phyloP scores from a whole-genome alignment of 2,113 vertebrate genomes.

The Mormyrus iriodes region DNA sequence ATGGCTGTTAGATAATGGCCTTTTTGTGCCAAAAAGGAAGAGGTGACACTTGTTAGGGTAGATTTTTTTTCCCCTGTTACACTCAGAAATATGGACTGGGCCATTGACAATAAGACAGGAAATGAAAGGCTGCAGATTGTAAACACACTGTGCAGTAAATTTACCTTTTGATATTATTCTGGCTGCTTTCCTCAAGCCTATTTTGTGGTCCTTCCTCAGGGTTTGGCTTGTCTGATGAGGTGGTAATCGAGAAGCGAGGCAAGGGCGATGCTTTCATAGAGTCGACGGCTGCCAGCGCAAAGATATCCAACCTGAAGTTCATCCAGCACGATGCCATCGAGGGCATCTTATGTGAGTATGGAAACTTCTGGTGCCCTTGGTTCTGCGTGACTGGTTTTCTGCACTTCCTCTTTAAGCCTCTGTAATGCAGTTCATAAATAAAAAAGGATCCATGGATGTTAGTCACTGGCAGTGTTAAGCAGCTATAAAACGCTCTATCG shows the following conservation, averaged over 20 bases:
- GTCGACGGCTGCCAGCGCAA: slow-evolving; percentile 69
- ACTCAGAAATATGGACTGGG: neutral
- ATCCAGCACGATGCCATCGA: slow-evolving; percentile 85
- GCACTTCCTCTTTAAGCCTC: neutral
- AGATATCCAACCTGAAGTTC: slow-evolving; percentile 81
- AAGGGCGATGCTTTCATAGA: slow-evolving; percentile 84
- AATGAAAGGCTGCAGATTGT: neutral
- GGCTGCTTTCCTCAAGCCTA: neutral
- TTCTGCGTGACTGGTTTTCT: neutral
- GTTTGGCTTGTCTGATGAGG: slow-evolving; percentile 84
- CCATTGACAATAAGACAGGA: neutral
- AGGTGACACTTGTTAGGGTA: neutral
- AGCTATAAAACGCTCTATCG: slow-evolving; percentile 11
- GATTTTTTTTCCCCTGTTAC: neutral
- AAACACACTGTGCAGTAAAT: neutral
- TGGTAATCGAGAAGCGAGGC: slow-evolving; percentile 84
- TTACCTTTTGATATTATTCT: neutral
- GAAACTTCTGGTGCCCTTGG: neutral
- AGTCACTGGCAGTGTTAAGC: slow-evolving; percentile 8
- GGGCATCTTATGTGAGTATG: slow-evolving; percentile 87
- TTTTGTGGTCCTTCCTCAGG: slow-evolving; percentile 54
- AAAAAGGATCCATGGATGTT: slow-evolving; percentile 12
- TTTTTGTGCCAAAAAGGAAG: neutral
- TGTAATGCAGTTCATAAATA: slow-evolving; percentile 11
- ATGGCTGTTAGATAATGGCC: neutral